Base-by-base conservation (phyloP, 1,140 invertebrate species). In the Scylla paramamosain region DNA sequence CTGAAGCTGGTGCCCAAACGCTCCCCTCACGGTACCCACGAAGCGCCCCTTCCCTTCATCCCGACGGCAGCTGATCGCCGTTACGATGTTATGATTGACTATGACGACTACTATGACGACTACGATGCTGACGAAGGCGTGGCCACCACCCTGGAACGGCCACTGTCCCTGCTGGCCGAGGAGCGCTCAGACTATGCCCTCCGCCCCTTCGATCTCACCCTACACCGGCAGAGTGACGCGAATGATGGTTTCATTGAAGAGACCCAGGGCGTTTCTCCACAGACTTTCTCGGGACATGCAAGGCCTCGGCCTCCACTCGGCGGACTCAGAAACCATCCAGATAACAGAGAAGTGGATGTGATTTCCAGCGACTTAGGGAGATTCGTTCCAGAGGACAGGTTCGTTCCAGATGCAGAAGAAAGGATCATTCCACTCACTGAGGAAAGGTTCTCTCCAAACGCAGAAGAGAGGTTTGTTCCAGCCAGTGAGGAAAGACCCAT, bases 31-130 rank as follows among this genome's bases (percentile, higher is more conserved):
- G 14, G 25, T 39, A 2, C 39, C 82, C 77, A 16, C 29, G 91
- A 86, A 4, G n/a, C 31, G 0, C 31, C 52, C 52, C 28, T 39
- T 8, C 20, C 59, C 4, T 20, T 39, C 25, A 14, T 8, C 31
- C 28, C 90, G 4, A 25, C 59, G 67, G 39, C 28, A 29, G 52
- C 88, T 45, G 88, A 59, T 88, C 16, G 59, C 12, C 93, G 89
- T 31, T 94, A 94, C 31, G 89, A 95, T 16, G 90, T 87, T n/a
- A 86, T 92, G 77, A 45, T 91, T 12, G 89, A 92, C 94, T 87
- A 92, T 20, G 90, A 92, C 25, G 89, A 95, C 82, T 59, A 91
- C 16, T 77, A 77, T 25, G 84, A 59, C 20, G 77, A 84, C 12
- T 25, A 16, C 28, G 28, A 87, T 29, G 29, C 31, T 8, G 28